These are phyloP conservation scores for Sinocyclocheilus anophthalmus DNA, from an alignment of 2,113 vertebrate genomes.

Conservation along the genomic window DNA sequence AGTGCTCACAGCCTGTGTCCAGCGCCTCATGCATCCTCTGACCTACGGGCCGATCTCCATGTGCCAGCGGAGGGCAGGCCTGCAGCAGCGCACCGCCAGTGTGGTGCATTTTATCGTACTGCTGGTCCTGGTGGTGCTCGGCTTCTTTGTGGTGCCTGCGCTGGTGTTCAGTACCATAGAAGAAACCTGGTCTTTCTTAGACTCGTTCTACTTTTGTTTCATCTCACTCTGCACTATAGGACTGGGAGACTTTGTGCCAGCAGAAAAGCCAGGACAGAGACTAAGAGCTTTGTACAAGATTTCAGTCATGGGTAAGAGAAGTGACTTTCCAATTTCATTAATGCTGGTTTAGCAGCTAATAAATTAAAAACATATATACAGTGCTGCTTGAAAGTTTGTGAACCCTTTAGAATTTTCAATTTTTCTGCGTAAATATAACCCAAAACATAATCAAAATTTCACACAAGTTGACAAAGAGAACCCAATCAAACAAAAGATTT, in stretches of 20 bases:
- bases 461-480: no score
- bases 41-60: constrained; percentile 71
- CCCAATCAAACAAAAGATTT: no score
- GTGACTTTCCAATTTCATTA: background rate
- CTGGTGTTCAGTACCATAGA: constrained; percentile 80
- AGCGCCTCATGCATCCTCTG: constrained; percentile 79
- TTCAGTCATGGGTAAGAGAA: constrained; percentile 83
- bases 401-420: no score
- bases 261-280: constrained; percentile 72
- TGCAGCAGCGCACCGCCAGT: constrained; percentile 68
- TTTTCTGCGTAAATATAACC: no score
- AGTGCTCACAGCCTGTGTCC: constrained; percentile 84
- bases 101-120: constrained; percentile 76
- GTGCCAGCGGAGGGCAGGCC: constrained; percentile 70
- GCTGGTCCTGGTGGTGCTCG: constrained; percentile 64
- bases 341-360: no score
- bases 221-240: constrained; percentile 91
- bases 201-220: constrained; percentile 91
- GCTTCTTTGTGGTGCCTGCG: constrained; percentile 81
- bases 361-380: no score
- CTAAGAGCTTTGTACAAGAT: constrained; percentile 83
- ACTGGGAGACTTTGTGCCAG: constrained; percentile 86
- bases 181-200: constrained; percentile 82
- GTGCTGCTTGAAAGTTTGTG: no score
- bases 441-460: no score